Conservation (phyloP, 2,888 invertebrate genomes). For the Noctuana brunneofusca region DNA sequence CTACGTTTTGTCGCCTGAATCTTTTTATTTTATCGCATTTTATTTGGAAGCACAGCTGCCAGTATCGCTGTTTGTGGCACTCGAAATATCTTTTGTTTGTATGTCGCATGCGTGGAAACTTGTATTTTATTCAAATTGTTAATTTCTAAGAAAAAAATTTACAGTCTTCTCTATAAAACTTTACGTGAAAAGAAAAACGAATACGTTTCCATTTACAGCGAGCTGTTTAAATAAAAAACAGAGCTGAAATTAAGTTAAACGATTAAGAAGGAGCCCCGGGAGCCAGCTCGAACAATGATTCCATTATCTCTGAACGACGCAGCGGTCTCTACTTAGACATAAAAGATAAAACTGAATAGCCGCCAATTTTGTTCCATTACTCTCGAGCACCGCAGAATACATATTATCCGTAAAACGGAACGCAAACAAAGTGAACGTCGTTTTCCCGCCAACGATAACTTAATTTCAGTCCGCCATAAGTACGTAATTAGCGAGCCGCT, state of each 20-base stretch:
- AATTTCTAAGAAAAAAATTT: constrained; percentile 12
- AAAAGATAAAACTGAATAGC: constrained; percentile 77
- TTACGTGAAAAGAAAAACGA: constrained; percentile 39
- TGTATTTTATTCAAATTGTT: constrained; percentile 23
- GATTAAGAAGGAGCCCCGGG: constrained; percentile 72
- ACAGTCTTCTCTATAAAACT: constrained; percentile 3
- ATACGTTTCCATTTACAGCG: constrained; percentile 40
- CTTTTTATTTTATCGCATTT: constrained; percentile 81
- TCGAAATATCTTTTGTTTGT: constrained; percentile 49
- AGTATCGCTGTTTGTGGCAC: constrained; percentile 70
- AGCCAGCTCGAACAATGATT: constrained; percentile 72
- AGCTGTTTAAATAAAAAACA: constrained; percentile 57
- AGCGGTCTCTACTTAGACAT: constrained; percentile 60
- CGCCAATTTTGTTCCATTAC: constrained; percentile 80
- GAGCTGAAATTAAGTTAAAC: constrained; percentile 72
- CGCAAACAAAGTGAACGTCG: constrained; percentile 81
- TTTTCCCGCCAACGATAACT: constrained; percentile 80
- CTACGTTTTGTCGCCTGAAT: constrained; percentile 77
- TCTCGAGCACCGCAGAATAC: constrained; percentile 71
- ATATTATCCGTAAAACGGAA: constrained; percentile 81
- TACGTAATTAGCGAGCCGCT: constrained; percentile 83
- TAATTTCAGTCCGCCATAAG: constrained; percentile 83
- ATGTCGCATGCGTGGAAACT: constrained; percentile 42
- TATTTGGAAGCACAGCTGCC: constrained; percentile 79
- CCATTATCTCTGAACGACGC: constrained; percentile 67